Evolutionary conservation across 2,888 invertebrate species (phyloP).

Genomic region (Chaetogeoica ovagalla): DNA sequence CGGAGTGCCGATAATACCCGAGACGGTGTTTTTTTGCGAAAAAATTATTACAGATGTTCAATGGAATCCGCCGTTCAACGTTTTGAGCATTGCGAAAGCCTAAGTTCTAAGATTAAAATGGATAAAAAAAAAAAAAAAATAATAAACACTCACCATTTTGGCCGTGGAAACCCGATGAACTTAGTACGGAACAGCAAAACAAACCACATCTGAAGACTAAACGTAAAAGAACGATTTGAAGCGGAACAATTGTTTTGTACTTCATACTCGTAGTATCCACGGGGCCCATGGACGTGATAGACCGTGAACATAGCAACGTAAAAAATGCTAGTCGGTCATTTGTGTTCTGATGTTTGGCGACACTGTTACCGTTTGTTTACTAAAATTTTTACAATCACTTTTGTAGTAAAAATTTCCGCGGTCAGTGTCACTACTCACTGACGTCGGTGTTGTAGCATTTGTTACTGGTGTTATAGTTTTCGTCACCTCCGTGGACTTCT

Average conservation of each 20-base stretch:
- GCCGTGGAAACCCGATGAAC: neutral
- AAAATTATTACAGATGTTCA: neutral
- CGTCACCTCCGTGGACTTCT: neutral
- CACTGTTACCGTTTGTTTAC: slow-evolving; percentile 38
- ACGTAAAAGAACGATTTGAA: neutral
- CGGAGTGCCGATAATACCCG: neutral
- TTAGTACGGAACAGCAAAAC: slow-evolving; percentile 10
- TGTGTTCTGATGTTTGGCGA: neutral
- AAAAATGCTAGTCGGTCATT: neutral
- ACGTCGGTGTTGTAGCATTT: too few species aligned
- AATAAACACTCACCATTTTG: slow-evolving; percentile 41
- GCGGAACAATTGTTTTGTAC: neutral
- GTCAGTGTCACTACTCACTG: slow-evolving; percentile 16
- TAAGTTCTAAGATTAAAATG: slow-evolving; percentile 14
- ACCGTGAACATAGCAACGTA: slow-evolving; percentile 3
- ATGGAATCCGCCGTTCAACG: neutral
- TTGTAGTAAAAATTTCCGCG: slow-evolving; percentile 24
- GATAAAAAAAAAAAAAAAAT: too few species aligned
- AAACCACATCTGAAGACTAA: slow-evolving; percentile 24
- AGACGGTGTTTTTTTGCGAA: too few species aligned
- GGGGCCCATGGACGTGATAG: neutral
- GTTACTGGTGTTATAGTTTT: neutral
- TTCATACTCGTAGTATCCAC: neutral
- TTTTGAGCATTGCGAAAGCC: neutral
- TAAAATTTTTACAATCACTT: slow-evolving; percentile 45